Evolutionary conservation across 2,888 invertebrate genomes (phyloP), one percentile per base, ranked within the genome.

Genomic region (Leptopterna dolabrata): DNA sequence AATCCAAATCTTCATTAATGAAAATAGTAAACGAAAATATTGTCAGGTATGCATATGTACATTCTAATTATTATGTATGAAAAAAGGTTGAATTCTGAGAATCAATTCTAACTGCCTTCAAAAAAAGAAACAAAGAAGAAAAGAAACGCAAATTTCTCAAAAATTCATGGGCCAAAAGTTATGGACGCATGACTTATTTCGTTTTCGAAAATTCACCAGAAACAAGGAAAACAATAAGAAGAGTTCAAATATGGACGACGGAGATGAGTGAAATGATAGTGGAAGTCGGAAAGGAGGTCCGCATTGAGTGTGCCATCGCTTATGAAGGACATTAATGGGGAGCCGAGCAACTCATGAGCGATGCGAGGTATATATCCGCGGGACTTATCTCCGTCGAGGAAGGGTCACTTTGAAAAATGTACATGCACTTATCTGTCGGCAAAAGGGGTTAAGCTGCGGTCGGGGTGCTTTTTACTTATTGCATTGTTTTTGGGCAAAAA

Each of bases 391-490:
- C 36, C 63, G 16, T n/a, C 51, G 24, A 55, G 45, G 70, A 36
- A 70, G 45, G 87, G 80, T 71, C 87, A 81, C 43, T 87, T 87
- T 87, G 87, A 87, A 80, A 87, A 87, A 87, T 87, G 81, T 81
- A 81, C 71, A 81, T 81, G 87, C 87, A 87, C 87, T 87, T 81
- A 87, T 87, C 81, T 81, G 87, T 81, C 87, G 81, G 87, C 87
- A 81, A 78, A 70, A 43, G 73, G 85, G 85, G 85, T 73, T 85
- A 85, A 85, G 85, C 47, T 51, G 29, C 27, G 47, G 55, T n/a
- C 41, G 76, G 76, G 70, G 70, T n/a, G 41, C 87, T 87, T 87
- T 87, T 87, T 87, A 87, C 87, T 87, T 87, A 87, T 87, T 87
- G 87, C 87, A 81, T 87, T 87, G 81, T 87, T 82, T 87, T 87